phyloP scores from a whole-genome alignment of 2,888 invertebrate genomes.

The Plebejus anna region DNA sequence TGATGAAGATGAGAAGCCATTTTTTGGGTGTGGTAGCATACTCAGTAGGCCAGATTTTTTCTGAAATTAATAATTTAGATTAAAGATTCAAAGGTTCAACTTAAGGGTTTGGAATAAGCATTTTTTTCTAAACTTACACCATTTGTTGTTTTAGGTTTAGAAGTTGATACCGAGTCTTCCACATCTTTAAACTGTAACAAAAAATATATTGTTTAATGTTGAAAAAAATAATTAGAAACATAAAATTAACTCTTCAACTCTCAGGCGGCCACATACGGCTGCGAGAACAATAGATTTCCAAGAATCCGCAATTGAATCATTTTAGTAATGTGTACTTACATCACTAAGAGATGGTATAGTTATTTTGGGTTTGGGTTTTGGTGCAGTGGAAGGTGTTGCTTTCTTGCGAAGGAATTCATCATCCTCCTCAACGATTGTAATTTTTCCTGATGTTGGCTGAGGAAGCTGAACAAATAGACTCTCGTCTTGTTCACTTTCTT shows the following conservation, averaged over 20 bases:
- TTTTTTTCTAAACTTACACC: constrained; percentile 57
- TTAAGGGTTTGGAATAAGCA: not conserved
- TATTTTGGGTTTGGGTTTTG: constrained; percentile 81
- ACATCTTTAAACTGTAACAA: constrained; percentile 81
- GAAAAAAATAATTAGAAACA: not conserved
- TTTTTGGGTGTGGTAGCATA: constrained; percentile 85
- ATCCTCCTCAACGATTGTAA: constrained; percentile 75
- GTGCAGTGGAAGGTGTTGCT: constrained; percentile 52
- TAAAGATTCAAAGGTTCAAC: no score
- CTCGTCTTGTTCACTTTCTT: constrained; percentile 35
- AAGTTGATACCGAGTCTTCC: constrained; percentile 63
- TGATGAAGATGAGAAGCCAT: constrained; percentile 51
- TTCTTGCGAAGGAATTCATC: constrained; percentile 83
- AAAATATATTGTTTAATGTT: constrained; percentile 21
- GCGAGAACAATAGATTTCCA: no score
- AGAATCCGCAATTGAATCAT: no score
- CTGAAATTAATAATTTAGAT: constrained; percentile 53
- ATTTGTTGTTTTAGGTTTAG: constrained; percentile 67
- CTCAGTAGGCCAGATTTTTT: constrained; percentile 84
- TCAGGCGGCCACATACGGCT: no score
- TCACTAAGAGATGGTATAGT: constrained; percentile 84
- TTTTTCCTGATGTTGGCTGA: constrained; percentile 63
- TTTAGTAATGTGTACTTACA: constrained; percentile 54
- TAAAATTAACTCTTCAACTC: not conserved
- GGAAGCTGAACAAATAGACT: constrained; percentile 70